A percentile compares a stretch with the other conserved stretches of the same genome.
phyloP scores from a whole-genome alignment of 2,888 invertebrate species.

The Stenodera caucasica region DNA sequence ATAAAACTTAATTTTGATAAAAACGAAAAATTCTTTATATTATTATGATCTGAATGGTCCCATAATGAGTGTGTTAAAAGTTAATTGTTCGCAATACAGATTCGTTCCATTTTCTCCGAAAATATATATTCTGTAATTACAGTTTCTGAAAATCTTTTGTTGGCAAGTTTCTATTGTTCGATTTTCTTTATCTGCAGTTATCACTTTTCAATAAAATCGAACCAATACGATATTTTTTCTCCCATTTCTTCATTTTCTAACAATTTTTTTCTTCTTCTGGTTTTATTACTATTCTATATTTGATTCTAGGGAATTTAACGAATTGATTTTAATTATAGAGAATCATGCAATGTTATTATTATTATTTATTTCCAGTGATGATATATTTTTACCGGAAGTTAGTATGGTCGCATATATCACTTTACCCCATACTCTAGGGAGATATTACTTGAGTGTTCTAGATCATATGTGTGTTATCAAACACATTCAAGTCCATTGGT shows the following conservation, averaged over 20 bases:
- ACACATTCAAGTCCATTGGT: slow-evolving; percentile 29
- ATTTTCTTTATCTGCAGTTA: not conserved
- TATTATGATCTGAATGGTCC: too few relatives aligned
- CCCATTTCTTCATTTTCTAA: too few relatives aligned
- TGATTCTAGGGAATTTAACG: not conserved
- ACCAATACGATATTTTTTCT: not conserved
- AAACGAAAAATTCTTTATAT: too few relatives aligned
- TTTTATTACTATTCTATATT: too few relatives aligned
- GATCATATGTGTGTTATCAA: slow-evolving; percentile 38
- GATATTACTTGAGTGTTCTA: slow-evolving; percentile 44
- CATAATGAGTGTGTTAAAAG: too few relatives aligned
- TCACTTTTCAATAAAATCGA: slow-evolving; percentile 4
- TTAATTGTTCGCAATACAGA: too few relatives aligned
- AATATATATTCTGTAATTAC: not conserved
- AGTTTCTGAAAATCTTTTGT: not conserved
- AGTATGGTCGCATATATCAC: slow-evolving; percentile 16
- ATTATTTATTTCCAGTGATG: too few relatives aligned
- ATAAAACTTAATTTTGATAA: too few relatives aligned
- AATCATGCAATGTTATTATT: too few relatives aligned
- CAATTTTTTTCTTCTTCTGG: too few relatives aligned
- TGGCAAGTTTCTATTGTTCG: not conserved
- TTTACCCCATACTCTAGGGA: slow-evolving; percentile 37
- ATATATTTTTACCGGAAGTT: slow-evolving; percentile 18
- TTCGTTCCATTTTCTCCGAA: not conserved
- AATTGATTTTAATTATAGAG: not conserved